Evolutionary conservation across 2,888 invertebrate genomes (phyloP).

Genomic region (Cryptocheilus praepositus): DNA sequence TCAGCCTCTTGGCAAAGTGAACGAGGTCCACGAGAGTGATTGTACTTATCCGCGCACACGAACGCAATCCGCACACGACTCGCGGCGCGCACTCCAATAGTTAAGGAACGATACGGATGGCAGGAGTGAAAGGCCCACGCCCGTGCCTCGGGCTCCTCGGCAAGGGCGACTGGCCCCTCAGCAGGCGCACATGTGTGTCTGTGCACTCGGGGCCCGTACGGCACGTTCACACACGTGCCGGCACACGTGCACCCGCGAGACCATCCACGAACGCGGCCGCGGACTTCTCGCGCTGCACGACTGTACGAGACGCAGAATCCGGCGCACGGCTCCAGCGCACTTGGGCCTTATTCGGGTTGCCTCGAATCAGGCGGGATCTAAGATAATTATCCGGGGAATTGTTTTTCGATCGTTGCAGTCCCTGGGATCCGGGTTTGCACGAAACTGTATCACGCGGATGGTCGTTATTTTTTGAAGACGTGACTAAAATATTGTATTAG

Average conservation of each 20-base stretch:
- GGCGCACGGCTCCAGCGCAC: conserved; percentile 14
- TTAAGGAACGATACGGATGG: conserved; percentile 72
- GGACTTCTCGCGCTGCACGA: too few species aligned
- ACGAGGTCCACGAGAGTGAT: conserved; percentile 54
- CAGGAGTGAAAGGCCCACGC: conserved; percentile 75
- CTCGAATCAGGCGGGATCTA: too few species aligned
- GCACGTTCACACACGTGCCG: conserved; percentile 39
- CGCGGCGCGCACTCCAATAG: conserved; percentile 43
- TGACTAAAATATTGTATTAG: too few species aligned
- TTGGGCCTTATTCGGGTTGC: too few species aligned
- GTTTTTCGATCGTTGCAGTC: too few species aligned
- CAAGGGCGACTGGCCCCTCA: conserved; percentile 73
- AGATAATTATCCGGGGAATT: too few species aligned
- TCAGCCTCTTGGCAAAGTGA: conserved; percentile 17
- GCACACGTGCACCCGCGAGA: conserved; percentile 51
- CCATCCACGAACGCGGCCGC: conserved; percentile 52
- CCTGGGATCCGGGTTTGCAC: too few species aligned
- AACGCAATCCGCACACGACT: conserved; percentile 8
- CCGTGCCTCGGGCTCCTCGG: conserved; percentile 74
- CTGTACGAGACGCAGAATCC: conserved; percentile 45
- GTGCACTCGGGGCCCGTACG: not conserved
- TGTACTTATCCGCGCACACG: conserved; percentile 51
- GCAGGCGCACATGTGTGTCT: conserved; percentile 45
- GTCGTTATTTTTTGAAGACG: too few species aligned
- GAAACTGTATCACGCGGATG: too few species aligned